Evolutionary conservation across 2,113 vertebrate species (phyloP), one percentile per base, ranked within the genome.

Genomic region (Arvicanthis niloticus): DNA sequence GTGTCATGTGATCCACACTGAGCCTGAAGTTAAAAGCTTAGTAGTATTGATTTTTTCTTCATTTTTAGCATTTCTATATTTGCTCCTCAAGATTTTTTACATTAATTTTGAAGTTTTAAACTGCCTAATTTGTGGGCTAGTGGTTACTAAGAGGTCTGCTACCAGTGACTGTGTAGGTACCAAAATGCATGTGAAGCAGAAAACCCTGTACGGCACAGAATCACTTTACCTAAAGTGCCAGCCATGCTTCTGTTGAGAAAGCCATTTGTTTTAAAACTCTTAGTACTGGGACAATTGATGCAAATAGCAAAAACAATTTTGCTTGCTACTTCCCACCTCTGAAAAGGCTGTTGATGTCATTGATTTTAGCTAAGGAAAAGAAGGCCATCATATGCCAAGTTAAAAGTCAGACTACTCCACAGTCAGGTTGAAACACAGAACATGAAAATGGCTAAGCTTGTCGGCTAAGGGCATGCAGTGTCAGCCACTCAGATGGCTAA

Each of bases 11-110:
- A 96, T 82, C 45, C 68, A 65, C 86, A 76, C 4, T 80, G 45
- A 91, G 37, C 53, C 48, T 45, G 45, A 89, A 82, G 60, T 75
- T 86, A 87, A 94, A 95, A 73, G 53, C 26, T 78, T 78, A 89
- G 73, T 94, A 91, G 40, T 45, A 82, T 53, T 40, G 53, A 82
- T n/a, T 31, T 92, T 3, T 73, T 0, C 45, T 86, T 48, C 60
- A 86, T 87, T n/a, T 94, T 96, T 94, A 82, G 77, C 76, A 40
- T 93, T 85, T 93, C 88, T 48, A 22, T 60, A 62, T 88, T 82
- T 91, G n/a, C 94, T 92, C 40, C 60, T 56, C 26, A n/a, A 77
- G 15, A 16, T 51, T 76, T 65, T 78, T 85, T 22, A 62, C 75
- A 70, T 93, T 88, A 65, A 51, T 67, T 89, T 95, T 93, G 42